Percentiles rank a stretch among this genome's conserved stretches.
Conservation (phyloP, 2,797 vertebrate genomes). For the Tarsius wallacei region DNA sequence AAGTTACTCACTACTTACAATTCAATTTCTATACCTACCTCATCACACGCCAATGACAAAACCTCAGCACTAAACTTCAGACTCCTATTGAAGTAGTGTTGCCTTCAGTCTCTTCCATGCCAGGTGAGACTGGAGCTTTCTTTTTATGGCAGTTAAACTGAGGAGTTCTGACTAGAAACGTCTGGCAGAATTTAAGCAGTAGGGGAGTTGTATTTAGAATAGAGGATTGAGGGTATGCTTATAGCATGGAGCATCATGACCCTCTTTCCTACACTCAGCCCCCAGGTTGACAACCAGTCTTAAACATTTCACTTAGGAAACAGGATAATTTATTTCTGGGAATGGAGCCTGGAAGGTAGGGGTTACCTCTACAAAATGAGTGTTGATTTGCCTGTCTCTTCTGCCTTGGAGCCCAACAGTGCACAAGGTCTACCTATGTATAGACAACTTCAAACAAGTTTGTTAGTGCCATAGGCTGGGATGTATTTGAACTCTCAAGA, state of each 20-base stretch:
- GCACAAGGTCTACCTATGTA: not conserved
- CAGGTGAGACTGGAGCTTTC: not conserved
- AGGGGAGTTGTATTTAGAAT: no score
- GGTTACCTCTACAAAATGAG: not conserved
- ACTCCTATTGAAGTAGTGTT: no score
- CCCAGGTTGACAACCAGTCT: not conserved
- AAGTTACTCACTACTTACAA: not conserved
- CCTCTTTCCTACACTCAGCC: not conserved
- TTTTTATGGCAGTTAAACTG: not conserved
- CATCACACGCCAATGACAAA: no score
- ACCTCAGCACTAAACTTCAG: not conserved
- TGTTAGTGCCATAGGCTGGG: not conserved
- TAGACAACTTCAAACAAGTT: not conserved
- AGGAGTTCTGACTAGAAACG: not conserved
- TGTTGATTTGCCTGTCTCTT: not conserved
- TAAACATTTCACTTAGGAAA: not conserved
- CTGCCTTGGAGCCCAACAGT: fast-evolving
- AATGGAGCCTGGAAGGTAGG: not conserved
- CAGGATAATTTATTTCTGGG: not conserved
- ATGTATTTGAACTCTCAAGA: not conserved
- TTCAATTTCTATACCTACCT: not conserved
- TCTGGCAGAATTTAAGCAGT: not conserved
- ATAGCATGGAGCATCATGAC: fast-evolving
- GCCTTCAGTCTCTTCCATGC: not conserved
- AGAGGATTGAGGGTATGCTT: not conserved